Evolutionary conservation across 1,140 invertebrate species (phyloP), one percentile per base, ranked within the genome.

Genomic region (Nasonia vitripennis): DNA sequence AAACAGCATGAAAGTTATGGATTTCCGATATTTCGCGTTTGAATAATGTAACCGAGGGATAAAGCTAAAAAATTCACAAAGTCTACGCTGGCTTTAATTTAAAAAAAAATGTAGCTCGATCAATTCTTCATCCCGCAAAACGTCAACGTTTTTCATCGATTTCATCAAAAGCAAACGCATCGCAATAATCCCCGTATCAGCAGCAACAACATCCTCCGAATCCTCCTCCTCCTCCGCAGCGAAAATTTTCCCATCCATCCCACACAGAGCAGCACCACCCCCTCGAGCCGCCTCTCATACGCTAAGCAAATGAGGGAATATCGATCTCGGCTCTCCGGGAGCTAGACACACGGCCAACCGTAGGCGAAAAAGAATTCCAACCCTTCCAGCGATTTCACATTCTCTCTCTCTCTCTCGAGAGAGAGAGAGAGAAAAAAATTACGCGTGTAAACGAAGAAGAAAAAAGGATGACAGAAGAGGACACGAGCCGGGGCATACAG

Each of bases 231-330:
- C 55, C 17, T 62, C 55, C 20, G 17, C 48, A 14, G 71, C 67
- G 27, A 75, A 83, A 55, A 41, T 62, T 74, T 75, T 74, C 51
- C 4, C 17, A 45, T 74, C 55, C 55, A 62, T 62, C 55, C 55
- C 55, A 62, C 20, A n/a, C 17, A 37, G 34, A 3, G 5, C 5
- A 37, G 34, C 55, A 62, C 20, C 55, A n/a, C 55, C 55, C 37
- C 41, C 48, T 34, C 70, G 11, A 10, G 67, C 27, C 41, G 81
- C 11, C 34, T 55, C 34, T 55, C 31, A 51, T 45, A 75, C 68
- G 75, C 75, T 83, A 86, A 86, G 85, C 81, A 86, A 86, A 86
- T 86, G 85, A 86, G 81, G 78, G 75, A 74, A 83, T 86, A 86
- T 86, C 85, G 81, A 86, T 86, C 70, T 86, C 68, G 11, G 27